phyloP scores from a whole-genome alignment of 2,888 invertebrate species.

The Agrilus mali region DNA sequence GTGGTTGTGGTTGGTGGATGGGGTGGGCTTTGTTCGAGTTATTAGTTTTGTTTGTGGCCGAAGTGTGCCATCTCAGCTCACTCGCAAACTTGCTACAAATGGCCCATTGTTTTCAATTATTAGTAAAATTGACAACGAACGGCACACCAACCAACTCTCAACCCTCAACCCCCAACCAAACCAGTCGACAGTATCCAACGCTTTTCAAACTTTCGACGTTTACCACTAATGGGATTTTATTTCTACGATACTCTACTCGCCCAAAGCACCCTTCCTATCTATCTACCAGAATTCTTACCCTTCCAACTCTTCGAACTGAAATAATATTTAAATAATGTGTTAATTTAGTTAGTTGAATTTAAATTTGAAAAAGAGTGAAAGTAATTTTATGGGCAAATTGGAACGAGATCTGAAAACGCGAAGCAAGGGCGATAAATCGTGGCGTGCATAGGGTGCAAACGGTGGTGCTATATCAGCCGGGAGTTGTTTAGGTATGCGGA shows the following conservation, averaged over 20 bases:
- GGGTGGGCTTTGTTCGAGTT: conserved; percentile 12
- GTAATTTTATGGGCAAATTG: not conserved
- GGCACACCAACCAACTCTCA: conserved; percentile 5
- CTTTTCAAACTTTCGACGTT: conserved; percentile 10
- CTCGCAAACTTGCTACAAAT: conserved; percentile 11
- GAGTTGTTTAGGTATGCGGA: conserved; percentile 33
- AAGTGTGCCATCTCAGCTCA: conserved; percentile 11
- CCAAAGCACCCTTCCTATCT: no score
- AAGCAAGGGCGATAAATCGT: not conserved
- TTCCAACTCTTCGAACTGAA: no score
- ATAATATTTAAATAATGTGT: no score
- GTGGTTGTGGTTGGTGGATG: no score
- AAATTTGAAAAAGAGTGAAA: no score
- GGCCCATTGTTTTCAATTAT: conserved; percentile 8
- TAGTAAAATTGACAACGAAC: conserved; percentile 5
- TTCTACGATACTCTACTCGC: no score
- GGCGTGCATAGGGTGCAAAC: no score
- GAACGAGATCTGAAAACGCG: conserved; percentile 3
- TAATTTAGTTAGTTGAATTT: no score
- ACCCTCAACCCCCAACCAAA: no score
- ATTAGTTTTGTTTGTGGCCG: conserved; percentile 15
- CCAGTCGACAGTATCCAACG: conserved; percentile 4
- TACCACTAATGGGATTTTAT: conserved; percentile 14
- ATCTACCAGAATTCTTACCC: no score
- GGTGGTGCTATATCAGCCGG: conserved; percentile 8